Conservation (phyloP, 2,113 vertebrate genomes). For the Haplochromis vanheusdeni region DNA sequence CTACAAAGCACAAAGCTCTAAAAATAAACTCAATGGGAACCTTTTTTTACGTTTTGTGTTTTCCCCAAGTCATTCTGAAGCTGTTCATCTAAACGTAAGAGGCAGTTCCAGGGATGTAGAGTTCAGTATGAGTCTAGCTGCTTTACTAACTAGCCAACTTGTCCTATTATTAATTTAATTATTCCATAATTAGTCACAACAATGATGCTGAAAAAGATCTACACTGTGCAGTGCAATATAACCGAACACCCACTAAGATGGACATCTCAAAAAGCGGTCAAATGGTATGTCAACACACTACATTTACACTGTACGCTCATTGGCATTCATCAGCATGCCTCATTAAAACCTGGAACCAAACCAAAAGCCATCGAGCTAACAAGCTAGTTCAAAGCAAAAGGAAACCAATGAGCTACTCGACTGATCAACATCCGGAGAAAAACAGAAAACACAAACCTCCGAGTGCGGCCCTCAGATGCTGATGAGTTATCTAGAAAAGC, state of each 20-base stretch:
- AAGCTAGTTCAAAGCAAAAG: not conserved
- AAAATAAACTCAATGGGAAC: constrained; percentile 23
- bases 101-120: not conserved
- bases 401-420: not conserved
- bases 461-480: not conserved
- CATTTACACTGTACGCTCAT: not conserved
- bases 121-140: not conserved
- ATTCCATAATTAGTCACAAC: not conserved
- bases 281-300: not conserved
- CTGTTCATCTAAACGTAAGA: not conserved
- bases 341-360: not conserved
- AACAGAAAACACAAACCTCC: not conserved
- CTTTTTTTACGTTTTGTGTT: not conserved
- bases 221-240: not conserved
- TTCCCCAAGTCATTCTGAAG: not conserved
- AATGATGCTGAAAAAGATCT: not conserved
- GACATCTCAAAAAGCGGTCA: not conserved
- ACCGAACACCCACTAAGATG: not conserved
- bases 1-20: not conserved
- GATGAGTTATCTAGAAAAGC: not conserved
- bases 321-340: constrained; percentile 4
- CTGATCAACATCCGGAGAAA: not conserved
- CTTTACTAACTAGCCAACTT: not conserved
- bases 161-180: not conserved
- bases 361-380: not conserved